A percentile compares a stretch with the other conserved stretches of the same genome.
Evolutionary conservation across 1,140 invertebrate species (phyloP).

Genomic region (Lutraria rhynchaena): DNA sequence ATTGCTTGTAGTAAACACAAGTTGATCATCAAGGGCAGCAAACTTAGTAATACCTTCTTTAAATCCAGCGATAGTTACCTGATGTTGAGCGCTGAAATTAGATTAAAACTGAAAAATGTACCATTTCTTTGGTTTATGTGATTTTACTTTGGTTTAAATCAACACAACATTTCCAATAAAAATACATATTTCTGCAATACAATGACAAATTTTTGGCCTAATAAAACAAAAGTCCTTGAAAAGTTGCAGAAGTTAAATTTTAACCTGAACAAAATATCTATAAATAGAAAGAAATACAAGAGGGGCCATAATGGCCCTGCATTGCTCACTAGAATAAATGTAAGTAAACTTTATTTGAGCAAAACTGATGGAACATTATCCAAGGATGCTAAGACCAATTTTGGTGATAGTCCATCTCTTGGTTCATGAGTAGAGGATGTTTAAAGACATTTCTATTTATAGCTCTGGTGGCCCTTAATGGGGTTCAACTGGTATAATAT

Average conservation of each 20-base stretch:
- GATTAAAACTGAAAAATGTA: background rate
- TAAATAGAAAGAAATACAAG: background rate
- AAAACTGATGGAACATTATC: no score
- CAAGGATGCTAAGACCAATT: no score
- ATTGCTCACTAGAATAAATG: no score
- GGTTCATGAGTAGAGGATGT: no score
- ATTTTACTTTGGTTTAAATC: background rate
- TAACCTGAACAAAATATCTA: background rate
- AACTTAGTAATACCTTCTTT: constrained; percentile 74
- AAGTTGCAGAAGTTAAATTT: background rate
- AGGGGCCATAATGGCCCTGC: no score
- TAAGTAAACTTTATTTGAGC: no score
- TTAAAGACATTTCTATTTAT: no score
- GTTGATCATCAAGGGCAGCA: constrained; percentile 83
- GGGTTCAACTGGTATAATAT: no score
- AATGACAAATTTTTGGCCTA: background rate
- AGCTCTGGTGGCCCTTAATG: no score
- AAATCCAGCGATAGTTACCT: constrained; percentile 70
- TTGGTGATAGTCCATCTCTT: no score
- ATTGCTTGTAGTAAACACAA: constrained; percentile 86
- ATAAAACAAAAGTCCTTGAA: background rate
- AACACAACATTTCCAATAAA: background rate
- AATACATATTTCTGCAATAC: background rate
- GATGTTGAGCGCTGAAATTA: constrained; percentile 70
- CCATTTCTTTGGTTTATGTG: background rate